Evolutionary conservation across 1,140 invertebrate genomes (phyloP).

Genomic region (Tetragonula clypearis): DNA sequence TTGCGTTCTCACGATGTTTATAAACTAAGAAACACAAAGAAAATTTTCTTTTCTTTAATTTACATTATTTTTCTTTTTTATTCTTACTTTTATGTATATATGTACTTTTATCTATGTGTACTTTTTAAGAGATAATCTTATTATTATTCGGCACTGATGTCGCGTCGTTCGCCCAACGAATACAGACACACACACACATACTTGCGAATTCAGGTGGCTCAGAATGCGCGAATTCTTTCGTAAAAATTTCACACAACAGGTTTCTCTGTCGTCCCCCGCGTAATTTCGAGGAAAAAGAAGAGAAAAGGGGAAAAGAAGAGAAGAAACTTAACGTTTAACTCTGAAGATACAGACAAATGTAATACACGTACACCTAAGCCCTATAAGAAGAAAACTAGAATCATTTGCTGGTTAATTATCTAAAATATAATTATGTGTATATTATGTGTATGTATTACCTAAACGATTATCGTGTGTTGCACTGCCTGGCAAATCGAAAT

Average conservation of each 20-base stretch:
- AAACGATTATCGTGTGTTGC: conserved; percentile 50
- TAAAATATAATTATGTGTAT: conserved; percentile 63
- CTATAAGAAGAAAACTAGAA: conserved; percentile 58
- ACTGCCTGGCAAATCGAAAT: conserved; percentile 56
- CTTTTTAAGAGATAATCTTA: background rate
- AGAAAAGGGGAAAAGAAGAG: too few relatives aligned
- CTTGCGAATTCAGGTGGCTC: conserved; percentile 53
- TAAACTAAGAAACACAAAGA: background rate
- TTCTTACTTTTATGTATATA: background rate
- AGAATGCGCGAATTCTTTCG: conserved; percentile 45
- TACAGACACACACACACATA: conserved; percentile 28
- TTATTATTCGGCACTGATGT: background rate
- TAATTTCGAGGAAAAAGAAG: conserved; percentile 19
- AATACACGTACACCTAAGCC: conserved; percentile 52
- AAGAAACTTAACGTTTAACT: conserved; percentile 55
- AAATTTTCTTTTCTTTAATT: too few relatives aligned
- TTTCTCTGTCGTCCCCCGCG: conserved; percentile 16
- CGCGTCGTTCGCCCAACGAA: conserved; percentile 22
- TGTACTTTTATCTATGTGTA: background rate
- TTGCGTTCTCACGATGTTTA: background rate
- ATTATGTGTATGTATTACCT: conserved; percentile 39
- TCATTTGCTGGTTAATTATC: conserved; percentile 55
- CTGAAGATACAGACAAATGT: conserved; percentile 57
- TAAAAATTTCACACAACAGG: conserved; percentile 53
- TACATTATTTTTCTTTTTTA: background rate